Evolutionary conservation across 2,888 invertebrate genomes (phyloP).

Genomic region (Sarcophaga subvicina): DNA sequence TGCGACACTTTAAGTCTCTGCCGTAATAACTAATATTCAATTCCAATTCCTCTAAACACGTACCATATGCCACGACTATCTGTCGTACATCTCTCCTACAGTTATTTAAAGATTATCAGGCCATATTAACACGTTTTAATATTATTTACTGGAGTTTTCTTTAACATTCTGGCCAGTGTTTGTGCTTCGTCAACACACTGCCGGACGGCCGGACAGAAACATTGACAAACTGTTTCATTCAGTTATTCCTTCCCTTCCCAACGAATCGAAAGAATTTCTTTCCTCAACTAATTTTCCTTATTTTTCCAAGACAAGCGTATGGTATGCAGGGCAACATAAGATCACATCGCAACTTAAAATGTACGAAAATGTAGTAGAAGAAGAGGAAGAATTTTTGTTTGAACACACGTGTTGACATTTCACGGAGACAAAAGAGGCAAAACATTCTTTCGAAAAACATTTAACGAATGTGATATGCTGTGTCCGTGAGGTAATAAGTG

Average conservation of each 20-base stretch:
- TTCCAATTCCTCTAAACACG: no score
- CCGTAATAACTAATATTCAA: background rate
- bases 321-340: constrained; percentile 12
- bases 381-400: background rate
- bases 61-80: constrained; percentile 23
- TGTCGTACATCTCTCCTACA: background rate
- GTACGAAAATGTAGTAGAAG: background rate
- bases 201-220: background rate
- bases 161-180: background rate
- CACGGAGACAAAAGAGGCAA: constrained; percentile 10
- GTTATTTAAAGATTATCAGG: constrained; percentile 39
- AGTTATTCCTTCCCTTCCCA: background rate
- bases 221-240: constrained; percentile 26
- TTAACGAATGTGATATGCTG: background rate
- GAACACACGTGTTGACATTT: constrained; percentile 62
- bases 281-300: no score
- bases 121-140: constrained; percentile 43
- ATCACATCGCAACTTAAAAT: constrained; percentile 51
- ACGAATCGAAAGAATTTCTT: no score
- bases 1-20: constrained; percentile 1
- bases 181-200: no score
- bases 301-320: no score
- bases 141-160: constrained; percentile 23
- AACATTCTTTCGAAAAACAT: constrained; percentile 15
- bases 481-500: background rate